Evolutionary conservation across 2,797 vertebrate species (phyloP), one percentile per base, ranked within the genome.

Genomic region (Karalla daura): DNA sequence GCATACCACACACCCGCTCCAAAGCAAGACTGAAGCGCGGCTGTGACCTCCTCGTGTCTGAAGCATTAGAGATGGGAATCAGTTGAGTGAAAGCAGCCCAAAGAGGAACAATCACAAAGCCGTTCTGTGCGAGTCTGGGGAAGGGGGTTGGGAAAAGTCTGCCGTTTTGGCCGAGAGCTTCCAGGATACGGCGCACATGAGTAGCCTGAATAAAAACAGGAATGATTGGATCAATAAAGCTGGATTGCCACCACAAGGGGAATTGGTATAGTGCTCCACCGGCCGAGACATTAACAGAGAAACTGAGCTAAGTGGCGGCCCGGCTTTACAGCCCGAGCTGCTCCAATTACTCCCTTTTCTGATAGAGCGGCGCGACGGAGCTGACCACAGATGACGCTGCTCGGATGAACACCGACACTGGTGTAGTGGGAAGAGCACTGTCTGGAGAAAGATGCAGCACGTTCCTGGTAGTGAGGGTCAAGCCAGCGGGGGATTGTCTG

Each of bases 191-290:
- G 74, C 46, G 58, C 69, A 85, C 77, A 85, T 65, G 54, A 86
- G 70, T 35, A 35, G 71, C 58, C 80, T 77, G 80, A 85, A 86
- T 89, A 86, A 83, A 87, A 80, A 76, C 27, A 54, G 76, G 70
- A 75, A 84, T 80, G 80, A 86, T 83, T 69, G 70, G 79, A 86
- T 88, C 76, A 85, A 87, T 88, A 84, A 87, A 88, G 70, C 78
- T 40, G 67, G 79, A 88, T 84, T 86, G 79, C 80, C 80, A 84
- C 78, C 78, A 78, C 74, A 79, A 87, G 83, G 76, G 76, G 74
- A 77, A 72, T 78, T 83, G 82, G 63, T 72, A 60, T 51, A 50
- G 73, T 50, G 67, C 72, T 85, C 79, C 71, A 68, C 70, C 68
- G 66, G 72, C 43, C 6, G 21, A 37, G n/a, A 64, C 72, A 84